These are phyloP conservation scores for Centropyge bicolor DNA, from an alignment of 2,797 vertebrate genomes.

Conservation along the genomic window DNA sequence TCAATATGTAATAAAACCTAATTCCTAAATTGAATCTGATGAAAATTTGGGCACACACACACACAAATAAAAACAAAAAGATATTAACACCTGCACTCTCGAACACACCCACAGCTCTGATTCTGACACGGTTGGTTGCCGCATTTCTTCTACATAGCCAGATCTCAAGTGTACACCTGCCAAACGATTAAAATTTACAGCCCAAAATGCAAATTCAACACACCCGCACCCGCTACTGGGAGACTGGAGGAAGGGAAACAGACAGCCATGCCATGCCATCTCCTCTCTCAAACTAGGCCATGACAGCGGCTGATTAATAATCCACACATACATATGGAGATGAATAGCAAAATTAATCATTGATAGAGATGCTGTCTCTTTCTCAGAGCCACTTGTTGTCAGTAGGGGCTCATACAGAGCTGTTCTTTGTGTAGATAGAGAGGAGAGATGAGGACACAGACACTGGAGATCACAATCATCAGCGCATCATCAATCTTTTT, in stretches of 20 bases:
- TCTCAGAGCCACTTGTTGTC: slow-evolving; percentile 66
- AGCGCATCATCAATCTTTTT: not conserved
- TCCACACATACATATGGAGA: slow-evolving; percentile 81
- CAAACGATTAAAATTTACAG: slow-evolving; percentile 48
- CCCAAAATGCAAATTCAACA: slow-evolving; percentile 56
- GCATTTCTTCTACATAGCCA: slow-evolving; percentile 35
- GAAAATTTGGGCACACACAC: slow-evolving; percentile 2
- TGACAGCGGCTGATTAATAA: slow-evolving; percentile 81
- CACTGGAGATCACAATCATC: slow-evolving; percentile 22
- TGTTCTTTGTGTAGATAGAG: slow-evolving; percentile 33
- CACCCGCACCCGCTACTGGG: slow-evolving; percentile 26
- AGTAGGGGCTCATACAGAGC: slow-evolving; percentile 26
- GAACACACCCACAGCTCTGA: slow-evolving; percentile 13
- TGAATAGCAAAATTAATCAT: slow-evolving; percentile 77
- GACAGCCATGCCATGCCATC: slow-evolving; percentile 55
- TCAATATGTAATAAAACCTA: not conserved
- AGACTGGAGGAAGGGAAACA: slow-evolving; percentile 52
- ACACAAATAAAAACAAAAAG: not conserved
- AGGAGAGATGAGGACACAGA: slow-evolving; percentile 30
- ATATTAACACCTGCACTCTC: slow-evolving; percentile 20
- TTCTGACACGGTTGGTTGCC: not conserved
- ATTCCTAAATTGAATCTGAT: not conserved
- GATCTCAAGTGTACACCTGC: slow-evolving; percentile 52
- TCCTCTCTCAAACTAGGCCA: slow-evolving; percentile 77
- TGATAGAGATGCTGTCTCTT: slow-evolving; percentile 63